A percentile compares a stretch with the other conserved stretches of the same genome.
phyloP scores from a whole-genome alignment of 2,113 vertebrate species.

The Tretioscincus oriximinensis region DNA sequence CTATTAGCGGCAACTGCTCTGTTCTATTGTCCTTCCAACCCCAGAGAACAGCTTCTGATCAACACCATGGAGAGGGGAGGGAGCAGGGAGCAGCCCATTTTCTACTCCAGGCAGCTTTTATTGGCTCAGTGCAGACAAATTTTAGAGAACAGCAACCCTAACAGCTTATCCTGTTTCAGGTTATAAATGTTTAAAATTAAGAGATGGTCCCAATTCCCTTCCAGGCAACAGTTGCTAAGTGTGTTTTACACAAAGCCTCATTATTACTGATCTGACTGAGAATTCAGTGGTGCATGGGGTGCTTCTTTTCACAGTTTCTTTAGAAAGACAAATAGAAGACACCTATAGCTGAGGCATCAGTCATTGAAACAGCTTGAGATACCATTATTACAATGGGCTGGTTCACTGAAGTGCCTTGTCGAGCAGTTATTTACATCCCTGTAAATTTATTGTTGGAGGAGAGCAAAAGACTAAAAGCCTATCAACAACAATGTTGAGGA shows the following conservation, averaged over 20 bases:
- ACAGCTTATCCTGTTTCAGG: conserved; percentile 38
- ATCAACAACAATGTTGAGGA: not conserved
- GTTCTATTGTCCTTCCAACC: not conserved
- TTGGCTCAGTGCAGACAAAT: too few relatives aligned
- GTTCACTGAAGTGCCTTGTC: not conserved
- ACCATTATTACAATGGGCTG: not conserved
- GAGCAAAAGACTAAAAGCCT: not conserved
- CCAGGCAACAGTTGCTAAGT: conserved; percentile 54
- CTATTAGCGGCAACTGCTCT: not conserved
- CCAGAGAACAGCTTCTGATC: not conserved
- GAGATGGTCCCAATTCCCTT: conserved; percentile 50
- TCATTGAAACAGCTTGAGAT: not conserved
- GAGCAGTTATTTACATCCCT: conserved; percentile 10
- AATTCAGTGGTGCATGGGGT: not conserved
- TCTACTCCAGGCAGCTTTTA: too few relatives aligned
- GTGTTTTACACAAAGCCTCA: conserved; percentile 48
- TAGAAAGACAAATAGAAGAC: not conserved
- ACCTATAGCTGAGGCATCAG: not conserved
- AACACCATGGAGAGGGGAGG: conserved; percentile 29
- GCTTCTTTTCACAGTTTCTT: not conserved
- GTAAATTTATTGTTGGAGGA: not conserved
- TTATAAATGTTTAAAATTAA: conserved; percentile 58
- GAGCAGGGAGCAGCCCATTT: not conserved
- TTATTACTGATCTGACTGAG: conserved; percentile 39
- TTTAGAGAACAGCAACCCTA: conserved; percentile 8